A percentile compares a stretch with the other conserved stretches of the same genome.
phyloP scores from a whole-genome alignment of 2,888 invertebrate species.

The Ariolimax columbianus region DNA sequence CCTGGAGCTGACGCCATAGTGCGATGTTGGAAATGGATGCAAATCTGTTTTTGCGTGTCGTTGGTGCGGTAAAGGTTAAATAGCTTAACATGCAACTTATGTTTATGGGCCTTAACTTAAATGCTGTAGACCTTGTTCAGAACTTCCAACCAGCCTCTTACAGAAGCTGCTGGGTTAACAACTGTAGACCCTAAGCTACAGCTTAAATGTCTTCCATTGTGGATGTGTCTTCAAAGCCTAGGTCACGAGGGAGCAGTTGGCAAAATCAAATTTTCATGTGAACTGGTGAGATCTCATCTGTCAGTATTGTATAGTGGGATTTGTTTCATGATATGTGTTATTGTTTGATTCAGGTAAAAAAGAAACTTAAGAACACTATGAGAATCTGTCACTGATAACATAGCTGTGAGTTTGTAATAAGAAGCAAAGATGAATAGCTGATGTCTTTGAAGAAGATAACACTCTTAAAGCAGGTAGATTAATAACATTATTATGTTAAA shows the following conservation, averaged over 20 bases:
- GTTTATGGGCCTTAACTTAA: conserved; percentile 42
- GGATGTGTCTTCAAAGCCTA: conserved; percentile 85
- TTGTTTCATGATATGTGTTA: no score
- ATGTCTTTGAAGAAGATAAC: no score
- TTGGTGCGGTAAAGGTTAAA: no score
- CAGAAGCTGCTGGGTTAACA: conserved; percentile 82
- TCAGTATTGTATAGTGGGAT: neutral
- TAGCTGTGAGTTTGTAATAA: neutral
- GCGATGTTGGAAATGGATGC: no score
- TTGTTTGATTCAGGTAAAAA: no score
- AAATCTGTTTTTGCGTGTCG: no score
- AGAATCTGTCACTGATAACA: neutral
- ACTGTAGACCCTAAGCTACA: conserved; percentile 82
- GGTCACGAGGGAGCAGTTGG: conserved; percentile 85
- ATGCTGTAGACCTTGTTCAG: conserved; percentile 76
- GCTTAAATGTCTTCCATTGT: conserved; percentile 88
- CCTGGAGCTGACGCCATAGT: no score
- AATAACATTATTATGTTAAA: neutral
- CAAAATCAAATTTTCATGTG: conserved; percentile 87
- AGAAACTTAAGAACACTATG: no score
- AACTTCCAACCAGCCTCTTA: conserved; percentile 73
- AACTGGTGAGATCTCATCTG: conserved; percentile 79
- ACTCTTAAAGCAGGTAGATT: neutral
- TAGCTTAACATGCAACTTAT: no score
- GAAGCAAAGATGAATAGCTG: neutral